These are phyloP conservation scores for Crossocerus cetratus DNA, from an alignment of 2,888 invertebrate genomes.

Conservation along the genomic window DNA sequence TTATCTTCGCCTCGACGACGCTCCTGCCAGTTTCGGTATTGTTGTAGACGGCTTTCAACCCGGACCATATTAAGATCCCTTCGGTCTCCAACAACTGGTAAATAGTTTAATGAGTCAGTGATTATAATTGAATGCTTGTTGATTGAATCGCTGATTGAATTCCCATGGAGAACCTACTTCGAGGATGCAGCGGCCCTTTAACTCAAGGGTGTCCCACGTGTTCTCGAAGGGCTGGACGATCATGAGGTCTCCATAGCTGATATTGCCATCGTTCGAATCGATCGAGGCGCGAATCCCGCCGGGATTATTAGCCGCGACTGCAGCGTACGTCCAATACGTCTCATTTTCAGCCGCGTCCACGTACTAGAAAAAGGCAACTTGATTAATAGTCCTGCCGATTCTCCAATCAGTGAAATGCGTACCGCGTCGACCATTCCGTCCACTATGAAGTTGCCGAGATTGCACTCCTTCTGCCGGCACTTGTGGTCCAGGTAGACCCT, in stretches of 20 bases:
- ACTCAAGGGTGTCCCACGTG: constrained; percentile 83
- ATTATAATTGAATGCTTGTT: background rate
- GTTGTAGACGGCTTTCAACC: constrained; percentile 64
- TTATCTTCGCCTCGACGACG: constrained; percentile 60
- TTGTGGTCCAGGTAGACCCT: constrained; percentile 80
- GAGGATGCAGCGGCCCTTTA: constrained; percentile 82
- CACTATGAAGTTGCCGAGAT: constrained; percentile 85
- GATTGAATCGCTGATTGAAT: background rate
- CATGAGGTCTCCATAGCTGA: constrained; percentile 84
- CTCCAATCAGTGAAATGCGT: constrained; percentile 62
- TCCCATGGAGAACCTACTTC: constrained; percentile 73
- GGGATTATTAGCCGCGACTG: constrained; percentile 83
- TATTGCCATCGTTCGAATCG: constrained; percentile 71
- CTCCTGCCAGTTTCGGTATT: constrained; percentile 38
- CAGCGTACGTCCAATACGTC: constrained; percentile 82
- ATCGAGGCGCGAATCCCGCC: constrained; percentile 86
- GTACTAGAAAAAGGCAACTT: constrained; percentile 73
- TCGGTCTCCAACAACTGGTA: constrained; percentile 57
- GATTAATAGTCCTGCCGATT: constrained; percentile 1
- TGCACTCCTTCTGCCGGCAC: constrained; percentile 84
- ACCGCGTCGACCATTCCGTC: constrained; percentile 85
- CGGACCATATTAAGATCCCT: constrained; percentile 65
- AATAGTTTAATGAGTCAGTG: background rate
- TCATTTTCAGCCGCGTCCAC: constrained; percentile 76
- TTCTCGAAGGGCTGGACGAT: constrained; percentile 88